phyloP scores from a whole-genome alignment of 1,140 invertebrate species.

The Centruroides vittatus region DNA sequence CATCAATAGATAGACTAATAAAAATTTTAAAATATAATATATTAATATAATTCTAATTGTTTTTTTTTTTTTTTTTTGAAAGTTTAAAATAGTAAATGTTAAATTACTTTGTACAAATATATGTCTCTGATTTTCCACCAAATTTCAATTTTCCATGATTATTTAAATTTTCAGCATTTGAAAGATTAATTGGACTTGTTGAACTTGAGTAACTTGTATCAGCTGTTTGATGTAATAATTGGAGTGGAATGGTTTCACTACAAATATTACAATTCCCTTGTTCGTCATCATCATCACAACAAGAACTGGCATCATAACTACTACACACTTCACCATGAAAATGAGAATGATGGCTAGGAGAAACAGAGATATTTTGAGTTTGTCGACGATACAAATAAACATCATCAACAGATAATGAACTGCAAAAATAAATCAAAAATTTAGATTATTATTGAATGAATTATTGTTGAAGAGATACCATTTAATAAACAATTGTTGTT shows the following conservation, averaged over 20 bases:
- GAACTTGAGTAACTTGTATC: too few relatives aligned
- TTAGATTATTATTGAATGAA: not conserved
- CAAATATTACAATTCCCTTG: not conserved
- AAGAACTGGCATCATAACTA: conserved; percentile 10
- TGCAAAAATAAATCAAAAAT: not conserved
- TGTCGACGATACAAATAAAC: conserved; percentile 10
- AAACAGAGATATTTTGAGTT: too few relatives aligned
- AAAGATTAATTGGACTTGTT: too few relatives aligned
- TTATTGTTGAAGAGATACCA: not conserved
- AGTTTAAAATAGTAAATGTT: too few relatives aligned
- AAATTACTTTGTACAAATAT: too few relatives aligned
- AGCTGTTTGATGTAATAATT: not conserved
- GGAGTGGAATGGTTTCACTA: conserved; percentile 8
- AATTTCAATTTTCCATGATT: too few relatives aligned
- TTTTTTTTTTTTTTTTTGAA: not conserved
- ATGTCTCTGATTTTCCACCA: too few relatives aligned
- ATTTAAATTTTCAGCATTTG: too few relatives aligned
- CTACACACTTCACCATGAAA: not conserved
- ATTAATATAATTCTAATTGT: not conserved
- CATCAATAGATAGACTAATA: conserved; percentile 6
- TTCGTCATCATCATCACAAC: not conserved
- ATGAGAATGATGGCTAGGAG: too few relatives aligned
- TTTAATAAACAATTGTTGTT: not conserved
- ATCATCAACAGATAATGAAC: conserved; percentile 15
- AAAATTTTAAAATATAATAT: not conserved